Evolutionary conservation across 2,888 invertebrate genomes (phyloP).

Genomic region (Glyphotaelius pellucidus): DNA sequence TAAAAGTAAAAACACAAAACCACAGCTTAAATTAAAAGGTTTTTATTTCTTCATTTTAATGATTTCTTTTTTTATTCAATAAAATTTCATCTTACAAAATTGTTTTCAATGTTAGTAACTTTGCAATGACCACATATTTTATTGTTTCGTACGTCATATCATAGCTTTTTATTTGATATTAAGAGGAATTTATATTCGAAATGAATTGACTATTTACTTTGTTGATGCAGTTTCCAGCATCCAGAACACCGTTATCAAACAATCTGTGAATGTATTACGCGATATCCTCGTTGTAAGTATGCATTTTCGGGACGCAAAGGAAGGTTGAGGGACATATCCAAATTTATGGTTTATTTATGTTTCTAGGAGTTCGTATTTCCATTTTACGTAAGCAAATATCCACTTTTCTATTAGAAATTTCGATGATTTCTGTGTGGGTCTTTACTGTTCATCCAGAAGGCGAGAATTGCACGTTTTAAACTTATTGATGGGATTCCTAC

Average conservation of each 20-base stretch:
- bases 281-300: not conserved
- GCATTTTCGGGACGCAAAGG: not conserved
- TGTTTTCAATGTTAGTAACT: not conserved
- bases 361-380: not conserved
- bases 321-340: not conserved
- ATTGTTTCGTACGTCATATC: too few species aligned
- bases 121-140: too few species aligned
- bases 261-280: not conserved
- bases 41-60: too few species aligned
- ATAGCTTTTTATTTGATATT: not conserved
- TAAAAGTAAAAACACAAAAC: too few species aligned
- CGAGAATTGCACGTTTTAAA: not conserved
- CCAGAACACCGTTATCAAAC: not conserved
- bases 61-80: not conserved
- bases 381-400: not conserved
- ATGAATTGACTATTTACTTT: not conserved
- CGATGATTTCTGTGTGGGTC: not conserved
- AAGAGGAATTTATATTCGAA: not conserved
- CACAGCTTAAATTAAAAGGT: too few species aligned
- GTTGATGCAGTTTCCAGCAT: not conserved
- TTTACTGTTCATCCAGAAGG: not conserved
- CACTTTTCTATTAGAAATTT: not conserved
- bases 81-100: not conserved
- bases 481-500: not conserved
- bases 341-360: not conserved